Evolutionary conservation across 1,140 invertebrate genomes (phyloP), one percentile per base, ranked within the genome.

Genomic region (Drosophila simulans): DNA sequence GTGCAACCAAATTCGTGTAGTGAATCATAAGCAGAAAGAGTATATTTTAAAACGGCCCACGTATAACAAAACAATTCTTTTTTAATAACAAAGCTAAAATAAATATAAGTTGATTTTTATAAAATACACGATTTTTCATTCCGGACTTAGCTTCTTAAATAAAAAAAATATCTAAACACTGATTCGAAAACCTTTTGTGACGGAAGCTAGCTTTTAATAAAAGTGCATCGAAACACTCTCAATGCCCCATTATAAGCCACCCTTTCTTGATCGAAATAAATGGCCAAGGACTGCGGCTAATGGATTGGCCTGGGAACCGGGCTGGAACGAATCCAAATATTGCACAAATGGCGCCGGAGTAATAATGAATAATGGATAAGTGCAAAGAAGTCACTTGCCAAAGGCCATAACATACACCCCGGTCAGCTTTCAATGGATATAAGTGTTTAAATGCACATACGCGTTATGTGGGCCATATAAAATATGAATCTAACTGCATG

Each of bases 351-450:
- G 40, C 62, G 65, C 46, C 48, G 1, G 17, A 42, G 51, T 64
- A 66, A 64, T 68, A 68, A 71, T 71, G 52, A 71, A 71, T 71
- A 70, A 71, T 70, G 68, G 20, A 71, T 70, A 71, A 70, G 55
- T 49, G 64, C 37, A 17, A 71, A 57, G 43, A 70, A 70, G 68
- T 71, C 43, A 70, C 49, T 70, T 70, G 43, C 66, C 65, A 70
- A 49, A 40, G 66, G 51, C 66, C 66, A 70, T 70, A 57, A 49
- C 27, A 37, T 56, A 57, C 52, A 70, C 42, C 13, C 1, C 22
- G 53, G 13, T 11, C 22, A 20, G 37, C 22, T 25, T 27, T 48
- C 22, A 5, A 43, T 43, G 17, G 2, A 20, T 12, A 43, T 43
- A 17, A 8, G 3, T 35, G 43, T 45, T 66, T 34, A 51, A 43